Base-by-base conservation (phyloP, 2,113 vertebrate genomes). In the Mirza zaza region DNA sequence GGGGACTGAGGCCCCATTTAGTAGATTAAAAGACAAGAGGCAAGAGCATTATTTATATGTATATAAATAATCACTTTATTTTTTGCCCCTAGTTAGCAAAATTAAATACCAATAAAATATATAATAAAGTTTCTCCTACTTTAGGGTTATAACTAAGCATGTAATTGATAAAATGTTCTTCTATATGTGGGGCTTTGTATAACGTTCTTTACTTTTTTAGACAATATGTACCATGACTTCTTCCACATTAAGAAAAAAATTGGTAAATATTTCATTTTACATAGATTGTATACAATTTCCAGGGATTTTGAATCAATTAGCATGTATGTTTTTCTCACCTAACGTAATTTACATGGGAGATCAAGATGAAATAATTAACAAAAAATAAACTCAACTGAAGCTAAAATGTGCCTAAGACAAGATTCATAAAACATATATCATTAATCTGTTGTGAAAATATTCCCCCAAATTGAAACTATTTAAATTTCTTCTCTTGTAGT, bases 381-480 rank as follows among this genome's bases (percentile, higher is more conserved):
- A 65, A 20, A 50, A 81, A 39, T 9, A 2, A 88, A 79, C 65
- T 36, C 91, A 21, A 92, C 6, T 27, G 15, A 92, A 77, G 75
- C 29, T 83, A 61, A 81, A 82, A 27, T 94, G 2, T 67, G 10
- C 5, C 9, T 1, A 95, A 85, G 73, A 34, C 68, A 73, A 79
- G 6, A 81, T 48, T 57, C 5, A 34, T 52, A 82, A 55, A 68
- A 42, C 71, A 21, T 85, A 25, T 76, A 8, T 11, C 18, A 39
- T 87, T 55, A 83, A 52, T 92, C 13, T 88, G 1, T 25, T 59
- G 71, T 42, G 57, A 29, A 48, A 70, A 50, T 12, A 45, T 76
- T 91, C 63, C 68, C 18, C 63, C 8, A 14, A 68, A 5, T 79
- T 81, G 29, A 96, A 97, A 92, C n/a, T 89, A 50, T 67, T 48